These are phyloP conservation scores for Aproaerema taeniolella DNA, from an alignment of 2,888 invertebrate species.

Conservation along the genomic window DNA sequence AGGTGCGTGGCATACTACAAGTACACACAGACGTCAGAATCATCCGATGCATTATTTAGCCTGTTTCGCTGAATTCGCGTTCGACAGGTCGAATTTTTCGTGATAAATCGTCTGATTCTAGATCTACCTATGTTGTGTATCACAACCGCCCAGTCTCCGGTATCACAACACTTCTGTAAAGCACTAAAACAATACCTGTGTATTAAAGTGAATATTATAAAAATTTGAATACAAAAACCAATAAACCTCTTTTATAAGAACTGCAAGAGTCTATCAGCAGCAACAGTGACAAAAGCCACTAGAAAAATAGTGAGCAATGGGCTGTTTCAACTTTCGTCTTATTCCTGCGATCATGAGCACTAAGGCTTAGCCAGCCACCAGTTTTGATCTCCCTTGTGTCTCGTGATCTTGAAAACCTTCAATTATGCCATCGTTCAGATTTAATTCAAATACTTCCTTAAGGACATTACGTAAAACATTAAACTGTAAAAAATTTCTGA, in stretches of 20 bases:
- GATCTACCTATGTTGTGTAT: too few species aligned
- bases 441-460: constrained; percentile 16
- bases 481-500: constrained; percentile 2
- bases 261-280: constrained; percentile 17
- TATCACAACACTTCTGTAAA: too few species aligned
- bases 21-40: too few species aligned
- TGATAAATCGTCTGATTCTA: too few species aligned
- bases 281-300: constrained; percentile 8
- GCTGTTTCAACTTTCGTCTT: constrained; percentile 21
- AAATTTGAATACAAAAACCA: background rate
- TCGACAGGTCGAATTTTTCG: too few species aligned
- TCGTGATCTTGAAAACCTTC: constrained; percentile 23
- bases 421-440: constrained; percentile 15
- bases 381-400: constrained; percentile 14
- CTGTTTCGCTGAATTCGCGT: too few species aligned
- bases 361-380: constrained; percentile 18
- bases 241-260: constrained; percentile 18
- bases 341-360: constrained; percentile 23
- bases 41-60: too few species aligned
- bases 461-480: constrained; percentile 16
- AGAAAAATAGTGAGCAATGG: constrained; percentile 21
- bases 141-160: too few species aligned
- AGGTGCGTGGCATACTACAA: too few species aligned
- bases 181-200: too few species aligned
- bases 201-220: background rate